These are phyloP conservation scores for Stegodyphus mimosarum DNA, from an alignment of 1,140 invertebrate genomes.

Conservation along the genomic window DNA sequence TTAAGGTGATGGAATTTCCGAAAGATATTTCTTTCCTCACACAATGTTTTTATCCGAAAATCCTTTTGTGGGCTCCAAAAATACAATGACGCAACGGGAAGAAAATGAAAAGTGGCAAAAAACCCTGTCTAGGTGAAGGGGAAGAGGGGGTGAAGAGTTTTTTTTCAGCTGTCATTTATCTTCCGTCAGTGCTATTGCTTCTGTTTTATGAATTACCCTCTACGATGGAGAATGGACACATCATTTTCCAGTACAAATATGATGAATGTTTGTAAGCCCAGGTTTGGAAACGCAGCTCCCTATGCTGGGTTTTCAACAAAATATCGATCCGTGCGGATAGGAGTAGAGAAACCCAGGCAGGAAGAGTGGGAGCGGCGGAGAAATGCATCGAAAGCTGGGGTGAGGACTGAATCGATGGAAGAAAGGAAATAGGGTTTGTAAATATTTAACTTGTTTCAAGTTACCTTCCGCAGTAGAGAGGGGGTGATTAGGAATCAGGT, in stretches of 20 bases:
- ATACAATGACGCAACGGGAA: constrained; percentile 31
- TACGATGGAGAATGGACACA: constrained; percentile 50
- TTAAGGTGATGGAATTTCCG: constrained; percentile 39
- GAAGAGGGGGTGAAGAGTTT: not conserved
- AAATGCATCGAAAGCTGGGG: constrained; percentile 3
- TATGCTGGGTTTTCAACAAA: constrained; percentile 39
- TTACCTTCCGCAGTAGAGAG: constrained; percentile 43
- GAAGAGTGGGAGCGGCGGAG: not conserved
- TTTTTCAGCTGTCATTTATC: constrained; percentile 52
- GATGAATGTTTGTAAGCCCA: constrained; percentile 54
- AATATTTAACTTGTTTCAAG: constrained; percentile 60
- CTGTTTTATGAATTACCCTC: constrained; percentile 57
- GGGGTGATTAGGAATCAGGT: constrained; percentile 33
- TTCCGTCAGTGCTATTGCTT: constrained; percentile 48
- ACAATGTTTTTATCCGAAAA: constrained; percentile 7
- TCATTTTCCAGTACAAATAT: constrained; percentile 60
- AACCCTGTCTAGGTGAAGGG: constrained; percentile 4
- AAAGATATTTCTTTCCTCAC: constrained; percentile 14
- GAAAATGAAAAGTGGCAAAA: constrained; percentile 24
- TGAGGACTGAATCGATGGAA: constrained; percentile 42
- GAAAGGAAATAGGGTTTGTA: constrained; percentile 60
- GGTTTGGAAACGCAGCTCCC: constrained; percentile 19
- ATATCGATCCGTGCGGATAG: constrained; percentile 42
- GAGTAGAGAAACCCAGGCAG: constrained; percentile 13
- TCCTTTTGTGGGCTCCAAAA: constrained; percentile 20